Base-by-base conservation (phyloP, 1,140 invertebrate genomes). In the Ostrea denselamellosa region DNA sequence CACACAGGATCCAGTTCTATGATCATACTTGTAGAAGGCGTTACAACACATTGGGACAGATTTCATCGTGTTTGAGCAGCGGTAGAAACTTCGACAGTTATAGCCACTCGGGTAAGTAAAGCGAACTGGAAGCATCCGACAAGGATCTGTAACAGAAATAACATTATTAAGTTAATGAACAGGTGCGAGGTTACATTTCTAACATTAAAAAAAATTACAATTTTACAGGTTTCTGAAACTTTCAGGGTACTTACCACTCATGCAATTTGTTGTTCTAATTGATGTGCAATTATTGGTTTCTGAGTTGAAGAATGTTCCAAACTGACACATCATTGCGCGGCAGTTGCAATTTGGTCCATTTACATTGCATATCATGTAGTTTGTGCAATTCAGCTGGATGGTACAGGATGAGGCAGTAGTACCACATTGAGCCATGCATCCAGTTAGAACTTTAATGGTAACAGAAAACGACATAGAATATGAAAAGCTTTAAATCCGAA, bases 51-150 rank as follows among this genome's bases (percentile, higher is more conserved):
- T 77, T 9, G 68, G 68, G 4, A 77, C 25, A 77, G 68, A 77
- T 3, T 34, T 77, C 28, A 25, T 5, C 14, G 22, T 28, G 68
- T 77, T 77, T 8, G 68, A 77, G 12, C 68, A 77, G 22, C 68
- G 68, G 68, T 77, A 77, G 8, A 77, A 77, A 28, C 68, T 77
- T 4, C 68, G 25, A 77, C 68, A 77, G 68, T 77, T 77, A 25
- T 77, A 77, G 25, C 28, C 68, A 77, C 68, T 77, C 3, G 68
- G 68, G 9, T 77, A 77, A 25, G 68, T 77, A 25, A 14, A 77
- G 12, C 68, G 68, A 4, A 25, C 8, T 2, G 68, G 68, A 10
- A 28, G 68, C 22, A 77, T 28, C 14, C 22, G 68, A 17, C 68
- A 77, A 14, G 68, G 68, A 77, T 77, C 68, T 77, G 28, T 9